Percentiles rank a stretch among this genome's conserved stretches.
Evolutionary conservation across 2,888 invertebrate genomes (phyloP).

Genomic region (Lepidochrysops patricia): DNA sequence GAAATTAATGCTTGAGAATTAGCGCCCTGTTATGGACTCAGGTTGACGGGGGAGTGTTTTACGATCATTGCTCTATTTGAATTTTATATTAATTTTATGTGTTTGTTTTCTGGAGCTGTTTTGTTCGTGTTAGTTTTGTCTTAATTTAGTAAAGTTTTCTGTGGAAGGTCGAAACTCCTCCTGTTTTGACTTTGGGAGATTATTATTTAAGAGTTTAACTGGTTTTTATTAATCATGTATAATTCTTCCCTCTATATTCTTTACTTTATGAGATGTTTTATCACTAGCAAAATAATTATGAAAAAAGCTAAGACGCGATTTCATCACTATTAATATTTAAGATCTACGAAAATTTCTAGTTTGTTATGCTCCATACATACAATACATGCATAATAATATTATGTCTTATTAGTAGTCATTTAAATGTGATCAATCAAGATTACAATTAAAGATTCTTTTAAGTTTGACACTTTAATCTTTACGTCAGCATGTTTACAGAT

Average conservation of each 20-base stretch:
- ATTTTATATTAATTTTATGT: slow-evolving; percentile 3
- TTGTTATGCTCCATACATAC: too few species aligned
- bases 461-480: not conserved
- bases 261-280: not conserved
- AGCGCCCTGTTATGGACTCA: slow-evolving; percentile 15
- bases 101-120: not conserved
- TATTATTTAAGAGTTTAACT: too few species aligned
- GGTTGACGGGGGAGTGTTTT: not conserved
- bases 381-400: too few species aligned
- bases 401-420: not conserved
- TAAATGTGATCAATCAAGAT: not conserved
- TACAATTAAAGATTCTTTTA: not conserved
- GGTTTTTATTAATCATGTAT: too few species aligned
- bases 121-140: not conserved
- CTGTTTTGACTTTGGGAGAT: too few species aligned
- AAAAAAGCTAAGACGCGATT: not conserved
- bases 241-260: too few species aligned
- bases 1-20: too few species aligned
- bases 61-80: slow-evolving; percentile 1
- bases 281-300: not conserved
- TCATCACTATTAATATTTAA: too few species aligned
- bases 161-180: too few species aligned
- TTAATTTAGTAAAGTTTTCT: too few species aligned
- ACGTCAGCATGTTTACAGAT: not conserved
- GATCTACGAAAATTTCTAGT: too few species aligned